These are phyloP conservation scores for Drosophila leonis DNA, from an alignment of 2,888 invertebrate genomes.

Conservation along the genomic window DNA sequence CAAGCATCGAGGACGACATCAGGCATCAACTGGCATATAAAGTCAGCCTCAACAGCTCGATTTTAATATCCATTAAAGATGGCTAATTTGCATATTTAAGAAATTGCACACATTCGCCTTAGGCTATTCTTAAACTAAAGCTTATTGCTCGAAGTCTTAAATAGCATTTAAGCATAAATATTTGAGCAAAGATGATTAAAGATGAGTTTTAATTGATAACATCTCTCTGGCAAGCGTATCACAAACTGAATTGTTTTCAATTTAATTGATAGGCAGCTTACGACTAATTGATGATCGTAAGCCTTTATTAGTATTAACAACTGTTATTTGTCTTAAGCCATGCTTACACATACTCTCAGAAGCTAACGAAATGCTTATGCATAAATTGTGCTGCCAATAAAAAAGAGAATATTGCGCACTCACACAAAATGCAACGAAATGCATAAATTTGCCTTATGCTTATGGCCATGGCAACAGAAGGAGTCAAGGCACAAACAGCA, in stretches of 20 bases:
- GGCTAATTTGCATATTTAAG: background rate
- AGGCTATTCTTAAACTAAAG: background rate
- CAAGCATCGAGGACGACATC: background rate
- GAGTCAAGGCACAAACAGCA: slow-evolving; percentile 17
- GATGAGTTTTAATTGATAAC: background rate
- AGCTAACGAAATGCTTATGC: slow-evolving; percentile 17
- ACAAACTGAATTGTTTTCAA: background rate
- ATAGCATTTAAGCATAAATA: background rate
- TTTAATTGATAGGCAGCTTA: background rate
- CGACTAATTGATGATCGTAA: background rate
- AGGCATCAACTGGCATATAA: background rate
- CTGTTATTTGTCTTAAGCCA: background rate
- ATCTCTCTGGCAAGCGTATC: background rate
- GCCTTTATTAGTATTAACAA: background rate
- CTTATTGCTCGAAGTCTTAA: background rate
- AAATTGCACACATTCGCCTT: too few species aligned
- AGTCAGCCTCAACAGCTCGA: background rate
- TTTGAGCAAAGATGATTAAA: background rate
- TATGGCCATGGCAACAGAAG: slow-evolving; percentile 55
- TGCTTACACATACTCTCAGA: background rate
- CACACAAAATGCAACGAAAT: slow-evolving; percentile 54
- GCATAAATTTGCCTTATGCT: slow-evolving; percentile 67
- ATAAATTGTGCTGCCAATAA: slow-evolving; percentile 68
- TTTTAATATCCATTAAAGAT: background rate
- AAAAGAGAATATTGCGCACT: slow-evolving; percentile 44